A percentile compares a stretch with the other conserved stretches of the same genome.
phyloP scores from a whole-genome alignment of 2,888 invertebrate genomes.

The Volucella zonaria region DNA sequence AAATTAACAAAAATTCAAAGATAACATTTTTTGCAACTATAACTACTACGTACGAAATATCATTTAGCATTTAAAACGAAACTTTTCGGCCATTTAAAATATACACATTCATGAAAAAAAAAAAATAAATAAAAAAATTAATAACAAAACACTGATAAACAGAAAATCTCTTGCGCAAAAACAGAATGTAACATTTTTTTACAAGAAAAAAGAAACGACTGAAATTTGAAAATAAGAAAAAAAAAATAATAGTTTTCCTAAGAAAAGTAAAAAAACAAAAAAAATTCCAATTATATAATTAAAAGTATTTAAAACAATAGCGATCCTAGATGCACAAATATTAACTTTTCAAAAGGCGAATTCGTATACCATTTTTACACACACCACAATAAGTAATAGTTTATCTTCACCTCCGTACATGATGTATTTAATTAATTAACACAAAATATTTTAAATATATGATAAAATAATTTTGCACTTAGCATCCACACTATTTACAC shows the following conservation, averaged over 20 bases:
- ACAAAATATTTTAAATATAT: conserved; percentile 55
- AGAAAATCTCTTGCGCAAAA: conserved; percentile 49
- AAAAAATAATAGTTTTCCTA: conserved; percentile 53
- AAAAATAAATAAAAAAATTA: conserved; percentile 14
- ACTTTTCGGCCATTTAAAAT: conserved; percentile 46
- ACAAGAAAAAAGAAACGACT: conserved; percentile 66
- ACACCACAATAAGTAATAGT: conserved; percentile 33
- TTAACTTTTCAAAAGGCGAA: conserved; percentile 57
- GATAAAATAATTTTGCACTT: conserved; percentile 67
- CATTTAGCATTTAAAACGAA: conserved; percentile 63
- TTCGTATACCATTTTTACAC: conserved; percentile 66
- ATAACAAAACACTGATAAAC: conserved; percentile 10
- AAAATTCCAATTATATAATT: conserved; percentile 33
- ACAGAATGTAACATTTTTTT: conserved; percentile 66
- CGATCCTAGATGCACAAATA: conserved; percentile 72
- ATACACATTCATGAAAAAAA: conserved; percentile 25
- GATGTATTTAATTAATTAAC: conserved; percentile 49
- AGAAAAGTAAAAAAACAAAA: conserved; percentile 14
- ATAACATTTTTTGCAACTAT: conserved; percentile 60
- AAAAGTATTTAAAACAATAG: conserved; percentile 63
- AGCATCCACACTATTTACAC: conserved; percentile 51
- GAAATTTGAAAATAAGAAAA: conserved; percentile 61
- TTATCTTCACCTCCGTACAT: conserved; percentile 58
- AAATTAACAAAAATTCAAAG: conserved; percentile 5
- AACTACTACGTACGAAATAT: conserved; percentile 67